These are phyloP conservation scores for Phataginus tricuspis DNA, from an alignment of 2,797 vertebrate species.

Conservation along the genomic window DNA sequence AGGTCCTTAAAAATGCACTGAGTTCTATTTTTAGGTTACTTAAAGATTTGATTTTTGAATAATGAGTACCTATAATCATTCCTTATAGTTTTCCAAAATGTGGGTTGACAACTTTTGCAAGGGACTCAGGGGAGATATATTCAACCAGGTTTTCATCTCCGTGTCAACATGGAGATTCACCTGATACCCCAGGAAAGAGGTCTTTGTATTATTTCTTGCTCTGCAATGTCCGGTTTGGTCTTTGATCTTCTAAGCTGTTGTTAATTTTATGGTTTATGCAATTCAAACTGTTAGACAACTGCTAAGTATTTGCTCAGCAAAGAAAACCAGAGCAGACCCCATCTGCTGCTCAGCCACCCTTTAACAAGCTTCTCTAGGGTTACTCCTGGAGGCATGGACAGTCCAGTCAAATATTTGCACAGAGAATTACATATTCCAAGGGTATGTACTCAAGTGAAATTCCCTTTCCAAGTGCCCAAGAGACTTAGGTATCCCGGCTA, in stretches of 20 bases:
- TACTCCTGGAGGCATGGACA: not conserved
- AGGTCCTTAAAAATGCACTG: not conserved
- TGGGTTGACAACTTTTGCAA: accelerated
- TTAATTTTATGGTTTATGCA: slow-evolving; percentile 62
- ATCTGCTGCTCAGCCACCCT: not conserved
- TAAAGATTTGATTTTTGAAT: not conserved
- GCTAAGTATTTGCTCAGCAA: slow-evolving; percentile 14
- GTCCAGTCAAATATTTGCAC: not conserved
- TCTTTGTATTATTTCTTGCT: not conserved
- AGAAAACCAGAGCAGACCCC: not conserved
- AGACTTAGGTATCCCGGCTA: not conserved
- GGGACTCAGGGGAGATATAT: not conserved
- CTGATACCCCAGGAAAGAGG: not conserved
- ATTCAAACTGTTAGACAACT: not conserved
- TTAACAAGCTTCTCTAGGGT: not conserved
- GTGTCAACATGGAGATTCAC: accelerated
- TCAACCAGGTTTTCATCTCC: not conserved
- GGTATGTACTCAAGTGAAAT: not conserved
- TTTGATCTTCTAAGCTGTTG: slow-evolving; percentile 29
- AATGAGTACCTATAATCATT: not conserved
- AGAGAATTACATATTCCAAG: not conserved
- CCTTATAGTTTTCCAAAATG: not conserved
- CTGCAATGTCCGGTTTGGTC: accelerated
- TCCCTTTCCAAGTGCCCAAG: not conserved
- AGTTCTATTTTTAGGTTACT: not conserved